phyloP scores from a whole-genome alignment of 1,140 invertebrate genomes.

The Papilio aristodemus region DNA sequence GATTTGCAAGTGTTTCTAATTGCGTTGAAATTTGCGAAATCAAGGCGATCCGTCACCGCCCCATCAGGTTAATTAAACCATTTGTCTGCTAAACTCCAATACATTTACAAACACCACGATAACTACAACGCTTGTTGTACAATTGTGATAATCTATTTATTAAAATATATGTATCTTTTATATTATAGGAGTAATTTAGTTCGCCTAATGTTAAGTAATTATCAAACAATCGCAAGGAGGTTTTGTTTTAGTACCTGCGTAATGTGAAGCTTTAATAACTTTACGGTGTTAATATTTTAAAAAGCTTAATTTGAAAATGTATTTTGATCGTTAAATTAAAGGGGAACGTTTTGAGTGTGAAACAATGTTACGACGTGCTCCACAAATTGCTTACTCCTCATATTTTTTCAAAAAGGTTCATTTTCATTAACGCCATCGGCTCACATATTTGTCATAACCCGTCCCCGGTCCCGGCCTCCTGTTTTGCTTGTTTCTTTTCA shows the following conservation, averaged over 20 bases:
- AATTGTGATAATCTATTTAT: background rate
- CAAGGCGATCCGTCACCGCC: slow-evolving; percentile 74
- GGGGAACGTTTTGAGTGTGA: slow-evolving; percentile 28
- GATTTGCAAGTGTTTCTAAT: slow-evolving; percentile 80
- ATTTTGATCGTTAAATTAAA: slow-evolving; percentile 26
- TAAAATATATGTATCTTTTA: background rate
- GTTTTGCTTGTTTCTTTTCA: slow-evolving; percentile 61
- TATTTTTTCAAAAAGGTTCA: slow-evolving; percentile 66
- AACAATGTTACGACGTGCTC: slow-evolving; percentile 46
- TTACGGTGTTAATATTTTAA: background rate
- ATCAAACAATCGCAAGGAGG: too few species aligned
- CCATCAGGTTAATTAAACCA: slow-evolving; percentile 80
- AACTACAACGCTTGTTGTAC: slow-evolving; percentile 3
- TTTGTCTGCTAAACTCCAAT: slow-evolving; percentile 67
- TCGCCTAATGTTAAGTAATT: too few species aligned
- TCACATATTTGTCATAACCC: slow-evolving; percentile 79
- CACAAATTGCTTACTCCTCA: slow-evolving; percentile 46
- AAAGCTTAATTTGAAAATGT: background rate
- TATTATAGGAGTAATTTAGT: too few species aligned
- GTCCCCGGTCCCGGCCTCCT: slow-evolving; percentile 46
- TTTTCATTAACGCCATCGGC: slow-evolving; percentile 77
- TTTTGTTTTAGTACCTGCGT: too few species aligned
- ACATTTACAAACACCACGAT: slow-evolving; percentile 36
- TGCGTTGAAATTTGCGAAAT: slow-evolving; percentile 73
- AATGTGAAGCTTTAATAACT: too few species aligned